Evolutionary conservation across 2,113 vertebrate genomes (phyloP).

Genomic region (Crotalus helleri): DNA sequence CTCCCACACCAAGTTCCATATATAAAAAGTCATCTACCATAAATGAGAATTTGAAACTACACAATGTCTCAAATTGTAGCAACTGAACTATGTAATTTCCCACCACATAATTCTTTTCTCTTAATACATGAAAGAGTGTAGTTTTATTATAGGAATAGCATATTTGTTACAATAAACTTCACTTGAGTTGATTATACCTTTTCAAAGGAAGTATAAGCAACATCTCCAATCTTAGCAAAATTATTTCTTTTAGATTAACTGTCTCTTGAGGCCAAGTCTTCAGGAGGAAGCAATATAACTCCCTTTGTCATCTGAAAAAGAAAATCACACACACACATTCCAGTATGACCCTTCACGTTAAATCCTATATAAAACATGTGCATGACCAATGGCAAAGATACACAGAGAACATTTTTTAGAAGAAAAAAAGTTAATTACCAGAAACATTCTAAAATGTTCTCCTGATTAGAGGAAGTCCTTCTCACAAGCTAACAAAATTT

Average conservation of each 20-base stretch:
- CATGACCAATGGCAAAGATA: not conserved
- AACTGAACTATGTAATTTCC: not conserved
- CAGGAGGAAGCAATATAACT: not conserved
- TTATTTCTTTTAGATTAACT: not conserved
- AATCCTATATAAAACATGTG: not conserved
- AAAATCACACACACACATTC: not conserved
- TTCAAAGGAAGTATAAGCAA: not conserved
- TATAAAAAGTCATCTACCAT: not conserved
- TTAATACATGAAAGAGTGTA: not conserved
- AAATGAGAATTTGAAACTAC: not conserved
- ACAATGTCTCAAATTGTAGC: not conserved
- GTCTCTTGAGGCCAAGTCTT: not conserved
- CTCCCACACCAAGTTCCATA: not conserved
- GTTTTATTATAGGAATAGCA: not conserved
- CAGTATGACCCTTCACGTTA: not conserved
- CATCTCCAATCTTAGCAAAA: not conserved
- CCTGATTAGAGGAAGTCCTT: not conserved
- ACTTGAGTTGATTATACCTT: not conserved
- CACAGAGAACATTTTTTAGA: not conserved
- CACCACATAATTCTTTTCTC: not conserved
- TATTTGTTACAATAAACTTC: not conserved
- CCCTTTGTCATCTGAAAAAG: not conserved
- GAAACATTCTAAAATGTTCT: not conserved
- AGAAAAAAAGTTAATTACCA: slow-evolving; percentile 1
- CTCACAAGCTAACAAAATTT: slow-evolving; percentile 3